A percentile compares a stretch with the other conserved stretches of the same genome.
phyloP scores from a whole-genome alignment of 2,888 invertebrate genomes.

The Aspidiotus rigidus region DNA sequence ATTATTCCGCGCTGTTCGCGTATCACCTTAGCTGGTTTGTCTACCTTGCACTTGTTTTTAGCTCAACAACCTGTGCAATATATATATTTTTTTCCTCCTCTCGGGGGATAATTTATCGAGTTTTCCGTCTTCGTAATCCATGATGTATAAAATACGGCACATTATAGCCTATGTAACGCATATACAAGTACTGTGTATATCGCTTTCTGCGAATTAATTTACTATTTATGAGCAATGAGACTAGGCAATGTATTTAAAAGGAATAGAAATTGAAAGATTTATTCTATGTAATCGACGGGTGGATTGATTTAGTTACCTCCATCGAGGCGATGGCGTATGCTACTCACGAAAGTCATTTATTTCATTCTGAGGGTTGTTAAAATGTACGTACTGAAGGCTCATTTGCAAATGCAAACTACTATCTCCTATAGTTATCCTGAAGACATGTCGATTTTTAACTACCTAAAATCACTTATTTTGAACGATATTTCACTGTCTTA shows the following conservation, averaged over 20 bases:
- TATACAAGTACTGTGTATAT: too few species aligned
- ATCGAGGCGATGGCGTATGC: not conserved
- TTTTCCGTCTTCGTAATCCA: not conserved
- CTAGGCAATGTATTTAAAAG: not conserved
- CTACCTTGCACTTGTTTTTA: not conserved
- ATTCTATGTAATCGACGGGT: not conserved
- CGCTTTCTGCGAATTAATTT: not conserved
- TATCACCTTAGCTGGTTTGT: not conserved
- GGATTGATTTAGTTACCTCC: not conserved
- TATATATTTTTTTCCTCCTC: not conserved
- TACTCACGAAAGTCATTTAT: not conserved
- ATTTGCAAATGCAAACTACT: not conserved
- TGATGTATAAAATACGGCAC: not conserved
- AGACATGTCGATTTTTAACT: too few species aligned
- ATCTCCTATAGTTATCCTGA: too few species aligned
- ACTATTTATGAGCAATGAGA: not conserved
- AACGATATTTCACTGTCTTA: too few species aligned
- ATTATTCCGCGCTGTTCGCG: slow-evolving; percentile 1
- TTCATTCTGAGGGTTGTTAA: not conserved
- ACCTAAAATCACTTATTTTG: too few species aligned
- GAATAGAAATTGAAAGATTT: too few species aligned
- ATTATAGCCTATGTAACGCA: too few species aligned
- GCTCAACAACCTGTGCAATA: not conserved
- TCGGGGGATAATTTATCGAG: not conserved
- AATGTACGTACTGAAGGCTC: not conserved